These are phyloP conservation scores for Rhyacophila evoluta DNA, from an alignment of 2,888 invertebrate genomes.

Conservation along the genomic window DNA sequence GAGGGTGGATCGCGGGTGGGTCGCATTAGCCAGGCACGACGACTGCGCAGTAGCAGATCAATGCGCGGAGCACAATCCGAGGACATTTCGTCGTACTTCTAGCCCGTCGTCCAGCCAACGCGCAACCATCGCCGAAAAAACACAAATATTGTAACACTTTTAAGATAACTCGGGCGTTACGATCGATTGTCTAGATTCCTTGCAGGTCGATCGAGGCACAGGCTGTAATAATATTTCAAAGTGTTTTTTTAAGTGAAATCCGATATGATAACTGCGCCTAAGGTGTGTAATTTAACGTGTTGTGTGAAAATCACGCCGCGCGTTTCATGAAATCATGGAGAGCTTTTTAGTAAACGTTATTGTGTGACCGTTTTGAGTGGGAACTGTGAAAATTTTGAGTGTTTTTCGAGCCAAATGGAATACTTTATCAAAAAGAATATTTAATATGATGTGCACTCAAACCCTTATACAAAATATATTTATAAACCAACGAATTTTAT, in stretches of 20 bases:
- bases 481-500: too few species aligned
- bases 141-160: neutral
- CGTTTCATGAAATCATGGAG: neutral
- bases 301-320: neutral
- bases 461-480: too few species aligned
- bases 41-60: slow-evolving; percentile 65
- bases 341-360: neutral
- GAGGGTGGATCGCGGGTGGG: slow-evolving; percentile 55
- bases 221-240: neutral
- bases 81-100: slow-evolving; percentile 32
- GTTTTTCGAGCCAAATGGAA: neutral
- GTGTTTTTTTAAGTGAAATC: neutral
- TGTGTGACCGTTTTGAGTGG: neutral
- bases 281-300: neutral
- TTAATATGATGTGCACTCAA: too few species aligned
- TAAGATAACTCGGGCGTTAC: neutral
- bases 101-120: neutral
- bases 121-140: neutral
- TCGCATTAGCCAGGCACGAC: slow-evolving; percentile 4
- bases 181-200: neutral
- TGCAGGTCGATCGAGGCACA: neutral
- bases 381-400: neutral
- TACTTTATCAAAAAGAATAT: too few species aligned
- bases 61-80: slow-evolving; percentile 57
- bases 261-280: neutral